Evolutionary conservation across 2,888 invertebrate species (phyloP).

Genomic region (Linnaemya vulpina): DNA sequence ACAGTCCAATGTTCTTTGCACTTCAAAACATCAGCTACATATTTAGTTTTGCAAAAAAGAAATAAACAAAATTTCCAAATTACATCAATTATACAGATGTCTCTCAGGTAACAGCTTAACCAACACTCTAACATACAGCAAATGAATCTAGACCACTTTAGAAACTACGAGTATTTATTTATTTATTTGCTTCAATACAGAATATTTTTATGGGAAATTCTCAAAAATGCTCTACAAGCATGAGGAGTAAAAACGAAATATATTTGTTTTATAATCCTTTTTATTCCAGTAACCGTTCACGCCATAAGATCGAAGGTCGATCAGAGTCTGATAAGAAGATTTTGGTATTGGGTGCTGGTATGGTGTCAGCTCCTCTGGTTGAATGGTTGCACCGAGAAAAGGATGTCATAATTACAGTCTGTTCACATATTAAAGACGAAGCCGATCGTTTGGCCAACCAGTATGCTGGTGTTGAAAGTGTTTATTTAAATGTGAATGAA

Average conservation of each 20-base stretch:
- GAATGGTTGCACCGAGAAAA: slow-evolving; percentile 95
- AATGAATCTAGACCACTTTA: no score
- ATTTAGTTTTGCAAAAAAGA: neutral
- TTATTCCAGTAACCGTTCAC: slow-evolving; percentile 85
- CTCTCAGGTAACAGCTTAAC: neutral
- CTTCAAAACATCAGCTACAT: neutral
- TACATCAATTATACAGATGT: neutral
- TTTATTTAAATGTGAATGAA: slow-evolving; percentile 92
- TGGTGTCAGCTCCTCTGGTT: slow-evolving; percentile 96
- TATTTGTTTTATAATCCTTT: neutral
- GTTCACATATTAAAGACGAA: slow-evolving; percentile 94
- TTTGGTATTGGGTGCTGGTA: slow-evolving; percentile 96
- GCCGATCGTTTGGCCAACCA: slow-evolving; percentile 91
- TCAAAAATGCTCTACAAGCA: no score
- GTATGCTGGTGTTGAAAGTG: slow-evolving; percentile 90
- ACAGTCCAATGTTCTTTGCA: neutral
- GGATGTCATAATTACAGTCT: slow-evolving; percentile 91
- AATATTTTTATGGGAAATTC: neutral
- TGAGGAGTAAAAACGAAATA: no score
- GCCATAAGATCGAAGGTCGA: slow-evolving; percentile 88
- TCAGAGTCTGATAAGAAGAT: slow-evolving; percentile 87
- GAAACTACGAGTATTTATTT: no score
- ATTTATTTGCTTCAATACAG: neutral
- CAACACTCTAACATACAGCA: neutral
- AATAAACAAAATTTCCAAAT: neutral